Conservation (phyloP, 2,888 invertebrate species). For the Cosmopolites sordidus region DNA sequence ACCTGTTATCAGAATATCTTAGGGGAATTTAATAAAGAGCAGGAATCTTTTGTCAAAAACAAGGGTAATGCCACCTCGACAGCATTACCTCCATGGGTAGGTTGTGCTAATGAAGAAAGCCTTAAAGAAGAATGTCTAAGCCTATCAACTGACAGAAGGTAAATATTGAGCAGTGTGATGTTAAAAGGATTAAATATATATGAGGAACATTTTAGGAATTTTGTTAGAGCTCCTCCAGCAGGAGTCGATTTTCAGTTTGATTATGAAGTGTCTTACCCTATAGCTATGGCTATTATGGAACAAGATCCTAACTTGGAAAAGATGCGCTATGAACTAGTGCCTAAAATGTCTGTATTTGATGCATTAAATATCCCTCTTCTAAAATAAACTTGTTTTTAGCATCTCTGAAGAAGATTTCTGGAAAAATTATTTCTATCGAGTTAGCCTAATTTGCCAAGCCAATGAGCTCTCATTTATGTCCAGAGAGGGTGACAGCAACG, state of each 20-base stretch:
- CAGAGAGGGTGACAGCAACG: constrained; percentile 45
- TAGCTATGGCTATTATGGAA: constrained; percentile 90
- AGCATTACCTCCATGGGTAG: constrained; percentile 89
- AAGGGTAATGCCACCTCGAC: constrained; percentile 68
- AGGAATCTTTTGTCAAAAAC: constrained; percentile 90
- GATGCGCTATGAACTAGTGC: constrained; percentile 99
- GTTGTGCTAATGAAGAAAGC: constrained; percentile 88
- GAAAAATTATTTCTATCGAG: constrained; percentile 99
- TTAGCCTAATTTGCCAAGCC: constrained; percentile 96
- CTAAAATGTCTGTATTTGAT: constrained; percentile 82
- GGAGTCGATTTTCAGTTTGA: constrained; percentile 95
- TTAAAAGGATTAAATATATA: neutral
- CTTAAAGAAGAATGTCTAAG: constrained; percentile 95
- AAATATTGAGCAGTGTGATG: neutral
- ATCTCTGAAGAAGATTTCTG: constrained; percentile 98
- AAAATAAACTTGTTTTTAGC: constrained; percentile 47
- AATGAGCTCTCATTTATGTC: constrained; percentile 61
- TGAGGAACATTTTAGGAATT: constrained; percentile 57
- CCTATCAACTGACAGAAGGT: constrained; percentile 86
- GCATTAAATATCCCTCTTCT: neutral
- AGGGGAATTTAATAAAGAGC: constrained; percentile 95
- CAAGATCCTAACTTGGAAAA: constrained; percentile 95
- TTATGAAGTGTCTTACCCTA: constrained; percentile 86
- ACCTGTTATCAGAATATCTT: constrained; percentile 71
- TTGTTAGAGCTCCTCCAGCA: constrained; percentile 92